A percentile compares a stretch with the other conserved stretches of the same genome.
Conservation (phyloP, 2,113 vertebrate genomes). For the Mola mola region DNA sequence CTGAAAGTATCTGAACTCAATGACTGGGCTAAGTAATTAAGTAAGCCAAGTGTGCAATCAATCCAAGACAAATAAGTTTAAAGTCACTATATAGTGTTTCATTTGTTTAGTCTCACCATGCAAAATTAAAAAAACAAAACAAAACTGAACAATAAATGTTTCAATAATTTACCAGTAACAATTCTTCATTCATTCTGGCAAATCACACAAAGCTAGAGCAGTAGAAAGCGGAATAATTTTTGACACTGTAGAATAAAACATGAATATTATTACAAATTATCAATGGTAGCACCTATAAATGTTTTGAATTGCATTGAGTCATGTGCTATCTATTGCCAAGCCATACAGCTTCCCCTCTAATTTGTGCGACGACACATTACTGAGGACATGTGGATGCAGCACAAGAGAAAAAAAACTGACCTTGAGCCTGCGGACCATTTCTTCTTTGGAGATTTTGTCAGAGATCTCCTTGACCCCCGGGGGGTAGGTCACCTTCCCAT, state of each 20-base stretch:
- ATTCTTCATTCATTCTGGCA: background rate
- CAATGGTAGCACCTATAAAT: too few species aligned
- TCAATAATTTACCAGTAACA: background rate
- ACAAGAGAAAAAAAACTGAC: constrained; percentile 69
- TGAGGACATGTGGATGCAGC: background rate
- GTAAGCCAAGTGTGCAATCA: background rate
- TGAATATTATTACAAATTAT: too few species aligned
- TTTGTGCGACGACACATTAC: background rate
- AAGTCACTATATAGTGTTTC: too few species aligned
- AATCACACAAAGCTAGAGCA: background rate
- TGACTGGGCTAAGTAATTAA: too few species aligned
- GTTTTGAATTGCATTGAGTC: too few species aligned
- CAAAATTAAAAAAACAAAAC: too few species aligned
- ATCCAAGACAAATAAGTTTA: background rate
- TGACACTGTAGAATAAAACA: too few species aligned
- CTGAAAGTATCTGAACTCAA: too few species aligned
- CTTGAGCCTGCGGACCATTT: constrained; percentile 98
- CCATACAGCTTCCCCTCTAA: too few species aligned
- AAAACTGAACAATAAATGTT: background rate
- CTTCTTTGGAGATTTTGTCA: constrained; percentile 99
- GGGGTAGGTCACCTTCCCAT: constrained; percentile 99
- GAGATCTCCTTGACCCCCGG: constrained; percentile 99
- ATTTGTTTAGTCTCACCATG: too few species aligned
- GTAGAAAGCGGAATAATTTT: too few species aligned
- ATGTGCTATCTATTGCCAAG: too few species aligned